Evolutionary conservation across 2,113 vertebrate species (phyloP), one percentile per base, ranked within the genome.

Genomic region (Morone chrysops): DNA sequence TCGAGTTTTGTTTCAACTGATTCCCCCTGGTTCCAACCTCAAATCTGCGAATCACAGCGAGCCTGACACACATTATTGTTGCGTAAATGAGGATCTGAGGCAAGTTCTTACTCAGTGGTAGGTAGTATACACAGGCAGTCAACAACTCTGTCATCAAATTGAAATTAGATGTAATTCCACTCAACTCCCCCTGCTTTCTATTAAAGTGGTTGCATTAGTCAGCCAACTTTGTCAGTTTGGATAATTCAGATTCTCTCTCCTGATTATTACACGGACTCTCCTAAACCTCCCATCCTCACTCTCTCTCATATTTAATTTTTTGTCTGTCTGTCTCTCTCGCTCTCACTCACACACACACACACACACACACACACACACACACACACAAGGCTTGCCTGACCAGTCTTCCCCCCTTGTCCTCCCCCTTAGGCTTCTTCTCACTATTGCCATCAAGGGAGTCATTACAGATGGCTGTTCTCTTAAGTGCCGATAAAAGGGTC

Each of bases 401-500:
- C 84, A 51, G 66, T 36, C 68, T 61, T 78, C 72, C 40, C 65
- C 82, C 74, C 71, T 68, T 40, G 48, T 70, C 74, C 66, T 78
- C 41, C 67, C 47, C 69, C 45, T 67, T 41, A 60, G 10, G 1
- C 81, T 77, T 89, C 84, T 87, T 89, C 91, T 82, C 82, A 70
- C 82, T 75, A 65, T 77, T 82, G 83, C 85, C 90, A 56, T 87
- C 89, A 87, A 60, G 88, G 86, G 90, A 93, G 65, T 89, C 84
- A 74, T 91, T 93, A 85, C 84, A 62, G 70, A 80, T 75, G 7
- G 25, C 62, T 87, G 86, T 88, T 90, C 75, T 78, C 74, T 88
- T 89, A 90, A 93, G 89, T 84, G 90, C 84, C 41, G 80, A 85
- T 91, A 88, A 94, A 91, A 92, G 90, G 76, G 70, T 84, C 69